phyloP scores from a whole-genome alignment of 2,888 invertebrate species.

The Trissonchulus sp. region DNA sequence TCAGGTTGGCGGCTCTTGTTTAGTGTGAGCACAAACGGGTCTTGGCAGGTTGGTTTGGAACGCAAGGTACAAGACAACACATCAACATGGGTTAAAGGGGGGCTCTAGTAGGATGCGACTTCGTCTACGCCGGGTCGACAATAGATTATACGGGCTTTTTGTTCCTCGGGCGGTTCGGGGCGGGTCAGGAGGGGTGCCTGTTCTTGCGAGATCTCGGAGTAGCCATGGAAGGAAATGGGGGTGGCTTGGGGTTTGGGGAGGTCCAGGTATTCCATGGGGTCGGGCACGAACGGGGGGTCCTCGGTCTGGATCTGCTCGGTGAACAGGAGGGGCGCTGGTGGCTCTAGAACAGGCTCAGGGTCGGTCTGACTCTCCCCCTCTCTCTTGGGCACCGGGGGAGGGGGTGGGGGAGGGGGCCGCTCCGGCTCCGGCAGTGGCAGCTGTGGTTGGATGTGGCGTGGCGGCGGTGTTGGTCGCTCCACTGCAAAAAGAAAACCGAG shows the following conservation, averaged over 20 bases:
- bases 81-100: no score
- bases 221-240: conserved; percentile 16
- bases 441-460: conserved; percentile 19
- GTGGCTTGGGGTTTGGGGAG: conserved; percentile 11
- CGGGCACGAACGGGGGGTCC: conserved; percentile 10
- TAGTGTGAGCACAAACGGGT: no score
- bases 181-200: conserved; percentile 18
- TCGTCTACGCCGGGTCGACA: conserved; percentile 23
- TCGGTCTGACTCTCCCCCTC: neutral
- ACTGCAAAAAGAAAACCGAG: no score
- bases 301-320: conserved; percentile 16
- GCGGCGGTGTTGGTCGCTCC: neutral
- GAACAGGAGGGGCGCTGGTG: neutral
- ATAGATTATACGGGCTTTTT: conserved; percentile 28
- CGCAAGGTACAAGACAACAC: no score
- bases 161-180: conserved; percentile 17
- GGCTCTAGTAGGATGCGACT: conserved; percentile 24
- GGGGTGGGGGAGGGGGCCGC: neutral
- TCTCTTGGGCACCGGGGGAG: neutral
- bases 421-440: conserved; percentile 19
- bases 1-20: no score
- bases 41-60: no score
- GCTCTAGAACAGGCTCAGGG: conserved; percentile 2
- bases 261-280: conserved; percentile 26
- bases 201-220: conserved; percentile 26